phyloP scores from a whole-genome alignment of 64 coral and sea anemone species.

The Anthopleura sola region DNA sequence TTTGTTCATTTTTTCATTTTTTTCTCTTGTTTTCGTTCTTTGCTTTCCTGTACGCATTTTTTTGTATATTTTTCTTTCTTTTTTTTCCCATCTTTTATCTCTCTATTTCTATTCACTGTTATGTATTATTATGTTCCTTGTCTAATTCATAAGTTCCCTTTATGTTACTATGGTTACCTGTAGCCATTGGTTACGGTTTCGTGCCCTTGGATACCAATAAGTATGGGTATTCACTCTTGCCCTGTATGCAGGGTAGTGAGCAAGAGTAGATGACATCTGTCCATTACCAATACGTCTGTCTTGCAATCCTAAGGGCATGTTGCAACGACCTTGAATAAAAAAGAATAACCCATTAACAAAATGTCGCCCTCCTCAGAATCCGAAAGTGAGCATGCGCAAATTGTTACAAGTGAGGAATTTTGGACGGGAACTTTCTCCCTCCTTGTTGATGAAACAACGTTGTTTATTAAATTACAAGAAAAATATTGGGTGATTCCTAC shows the following conservation, averaged over 20 bases:
- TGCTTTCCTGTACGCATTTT: no score
- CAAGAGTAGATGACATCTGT: conserved; percentile 28
- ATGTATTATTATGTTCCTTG: no score
- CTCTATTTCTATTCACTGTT: no score
- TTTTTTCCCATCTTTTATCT: neutral
- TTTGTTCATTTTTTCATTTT: no score
- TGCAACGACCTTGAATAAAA: conserved; percentile 39
- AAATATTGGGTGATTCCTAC: no score
- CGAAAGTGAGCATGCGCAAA: no score
- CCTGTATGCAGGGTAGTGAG: conserved; percentile 27
- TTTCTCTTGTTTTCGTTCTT: neutral
- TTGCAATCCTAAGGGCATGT: conserved; percentile 56
- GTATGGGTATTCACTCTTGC: conserved; percentile 33
- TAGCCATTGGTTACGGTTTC: conserved; percentile 29
- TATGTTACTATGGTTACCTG: neutral
- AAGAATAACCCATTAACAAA: neutral
- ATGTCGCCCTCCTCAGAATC: no score
- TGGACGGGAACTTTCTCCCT: no score
- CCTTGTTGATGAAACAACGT: no score
- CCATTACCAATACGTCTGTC: conserved; percentile 46
- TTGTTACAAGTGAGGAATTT: no score
- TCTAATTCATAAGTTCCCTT: no score
- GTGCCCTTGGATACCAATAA: conserved; percentile 47
- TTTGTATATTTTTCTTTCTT: neutral
- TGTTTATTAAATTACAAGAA: no score